phyloP scores from a whole-genome alignment of 2,113 vertebrate species.

The Corythornis cristatus region DNA sequence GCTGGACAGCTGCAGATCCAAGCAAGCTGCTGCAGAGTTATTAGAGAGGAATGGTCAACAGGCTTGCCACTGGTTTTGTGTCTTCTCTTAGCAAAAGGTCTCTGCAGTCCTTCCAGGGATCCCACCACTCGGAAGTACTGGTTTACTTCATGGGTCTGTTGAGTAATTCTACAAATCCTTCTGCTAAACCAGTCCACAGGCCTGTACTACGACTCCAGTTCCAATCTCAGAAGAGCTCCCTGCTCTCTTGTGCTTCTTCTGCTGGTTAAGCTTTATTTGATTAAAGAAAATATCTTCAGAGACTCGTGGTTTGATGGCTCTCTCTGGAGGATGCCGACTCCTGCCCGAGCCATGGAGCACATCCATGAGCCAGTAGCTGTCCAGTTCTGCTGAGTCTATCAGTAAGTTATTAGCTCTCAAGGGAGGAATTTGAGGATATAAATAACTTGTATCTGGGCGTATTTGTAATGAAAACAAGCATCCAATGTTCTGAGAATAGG shows the following conservation, averaged over 20 bases:
- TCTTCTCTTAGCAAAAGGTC: neutral
- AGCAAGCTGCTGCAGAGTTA: neutral
- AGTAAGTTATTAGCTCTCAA: constrained; percentile 18
- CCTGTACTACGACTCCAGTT: neutral
- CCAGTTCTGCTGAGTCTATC: neutral
- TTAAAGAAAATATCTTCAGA: neutral
- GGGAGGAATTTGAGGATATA: constrained; percentile 25
- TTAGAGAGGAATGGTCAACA: neutral
- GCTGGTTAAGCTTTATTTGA: neutral
- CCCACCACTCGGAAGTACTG: neutral
- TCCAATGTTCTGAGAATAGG: neutral
- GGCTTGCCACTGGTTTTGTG: neutral
- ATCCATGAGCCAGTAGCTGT: neutral
- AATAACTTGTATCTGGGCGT: constrained; percentile 22
- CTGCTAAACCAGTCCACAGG: neutral
- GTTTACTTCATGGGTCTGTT: neutral
- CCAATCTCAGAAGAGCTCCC: neutral
- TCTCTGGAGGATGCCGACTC: neutral
- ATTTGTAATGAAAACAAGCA: neutral
- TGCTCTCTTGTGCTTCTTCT: neutral
- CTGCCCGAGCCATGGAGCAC: neutral
- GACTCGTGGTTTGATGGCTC: neutral
- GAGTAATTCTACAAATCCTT: neutral
- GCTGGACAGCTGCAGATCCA: neutral
- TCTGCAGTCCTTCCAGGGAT: neutral